Evolutionary conservation across 2,113 vertebrate species (phyloP).

Genomic region (Clupea harengus): DNA sequence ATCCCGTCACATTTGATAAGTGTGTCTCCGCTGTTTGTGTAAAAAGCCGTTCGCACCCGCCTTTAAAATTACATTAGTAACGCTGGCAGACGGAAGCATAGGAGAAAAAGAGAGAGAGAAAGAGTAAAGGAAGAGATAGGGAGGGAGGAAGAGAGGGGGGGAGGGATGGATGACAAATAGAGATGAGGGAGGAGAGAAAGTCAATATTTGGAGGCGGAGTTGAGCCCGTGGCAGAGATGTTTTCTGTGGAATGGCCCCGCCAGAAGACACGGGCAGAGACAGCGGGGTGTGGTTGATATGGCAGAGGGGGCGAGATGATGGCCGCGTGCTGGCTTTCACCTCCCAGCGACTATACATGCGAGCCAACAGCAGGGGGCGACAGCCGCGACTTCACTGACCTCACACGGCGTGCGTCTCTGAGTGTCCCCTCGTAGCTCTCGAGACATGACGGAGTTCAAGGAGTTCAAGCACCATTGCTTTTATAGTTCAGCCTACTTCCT

Average conservation of each 20-base stretch:
- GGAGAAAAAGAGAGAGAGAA: not conserved
- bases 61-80: conserved; percentile 50
- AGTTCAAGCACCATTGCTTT: not conserved
- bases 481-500: not conserved
- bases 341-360: not conserved
- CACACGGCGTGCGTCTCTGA: not conserved
- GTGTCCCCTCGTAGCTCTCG: not conserved
- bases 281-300: not conserved
- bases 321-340: not conserved
- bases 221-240: conserved; percentile 32
- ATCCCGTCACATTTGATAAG: conserved; percentile 53
- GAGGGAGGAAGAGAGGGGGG: conserved; percentile 29
- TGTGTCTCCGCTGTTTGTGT: conserved; percentile 41
- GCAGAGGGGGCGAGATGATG: not conserved
- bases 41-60: conserved; percentile 41
- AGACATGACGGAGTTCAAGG: not conserved
- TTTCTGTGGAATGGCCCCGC: not conserved
- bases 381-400: not conserved
- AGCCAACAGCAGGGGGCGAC: not conserved
- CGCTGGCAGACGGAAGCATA: conserved; percentile 35
- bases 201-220: conserved; percentile 34
- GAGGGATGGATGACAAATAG: conserved; percentile 34
- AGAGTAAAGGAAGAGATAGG: conserved; percentile 31
- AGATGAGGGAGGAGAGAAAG: conserved; percentile 24
- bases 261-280: not conserved